Conservation (phyloP, 2,113 vertebrate genomes). For the Nanger granti region DNA sequence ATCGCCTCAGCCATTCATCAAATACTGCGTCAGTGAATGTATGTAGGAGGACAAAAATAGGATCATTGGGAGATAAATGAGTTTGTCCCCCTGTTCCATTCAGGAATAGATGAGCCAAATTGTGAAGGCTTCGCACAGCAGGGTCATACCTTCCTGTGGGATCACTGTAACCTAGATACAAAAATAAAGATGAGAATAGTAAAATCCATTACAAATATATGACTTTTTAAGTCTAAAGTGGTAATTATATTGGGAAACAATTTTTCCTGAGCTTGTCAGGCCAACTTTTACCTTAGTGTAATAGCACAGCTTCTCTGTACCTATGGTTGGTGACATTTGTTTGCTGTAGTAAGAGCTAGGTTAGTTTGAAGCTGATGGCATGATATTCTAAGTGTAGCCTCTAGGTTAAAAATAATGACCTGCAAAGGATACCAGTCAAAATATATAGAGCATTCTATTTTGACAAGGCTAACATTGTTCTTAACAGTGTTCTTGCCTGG, state of each 20-base stretch:
- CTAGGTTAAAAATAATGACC: constrained; percentile 48
- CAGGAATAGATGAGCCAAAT: constrained; percentile 95
- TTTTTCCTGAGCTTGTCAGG: constrained; percentile 6
- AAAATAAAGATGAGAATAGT: constrained; percentile 31
- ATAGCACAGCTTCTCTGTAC: background rate
- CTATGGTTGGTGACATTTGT: background rate
- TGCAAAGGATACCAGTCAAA: constrained; percentile 21
- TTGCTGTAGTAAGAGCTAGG: background rate
- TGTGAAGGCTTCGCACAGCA: constrained; percentile 93
- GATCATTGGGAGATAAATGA: constrained; percentile 96
- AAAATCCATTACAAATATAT: constrained; percentile 27
- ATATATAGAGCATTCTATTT: background rate
- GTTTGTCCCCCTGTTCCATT: constrained; percentile 98
- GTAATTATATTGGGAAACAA: background rate
- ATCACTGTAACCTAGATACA: constrained; percentile 88
- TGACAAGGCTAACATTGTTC: background rate
- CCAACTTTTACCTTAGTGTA: background rate
- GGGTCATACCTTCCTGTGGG: constrained; percentile 93
- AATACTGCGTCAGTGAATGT: constrained; percentile 97
- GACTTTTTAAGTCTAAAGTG: constrained; percentile 1
- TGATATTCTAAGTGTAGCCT: constrained; percentile 24
- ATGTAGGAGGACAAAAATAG: constrained; percentile 95
- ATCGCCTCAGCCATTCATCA: constrained; percentile 94
- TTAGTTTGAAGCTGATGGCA: background rate
- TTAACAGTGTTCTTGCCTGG: too few relatives aligned